Evolutionary conservation across 2,888 invertebrate species (phyloP).

Genomic region (Ditula angustiorana): DNA sequence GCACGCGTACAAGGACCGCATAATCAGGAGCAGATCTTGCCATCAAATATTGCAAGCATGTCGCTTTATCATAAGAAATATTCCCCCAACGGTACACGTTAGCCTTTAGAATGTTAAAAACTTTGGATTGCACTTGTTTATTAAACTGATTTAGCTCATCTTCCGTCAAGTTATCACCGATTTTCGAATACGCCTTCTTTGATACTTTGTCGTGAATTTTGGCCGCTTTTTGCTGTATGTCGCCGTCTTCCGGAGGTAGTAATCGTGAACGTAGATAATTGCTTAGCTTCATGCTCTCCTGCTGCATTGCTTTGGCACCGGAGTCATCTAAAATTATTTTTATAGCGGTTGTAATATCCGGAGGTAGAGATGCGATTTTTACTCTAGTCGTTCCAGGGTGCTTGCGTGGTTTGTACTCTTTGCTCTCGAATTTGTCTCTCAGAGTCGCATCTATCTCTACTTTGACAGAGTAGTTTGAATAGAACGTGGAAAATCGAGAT

Average conservation of each 20-base stretch:
- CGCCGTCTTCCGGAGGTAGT: conserved; percentile 87
- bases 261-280: conserved; percentile 87
- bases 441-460: conserved; percentile 82
- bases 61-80: conserved; percentile 88
- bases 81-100: conserved; percentile 91
- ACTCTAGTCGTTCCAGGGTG: conserved; percentile 90
- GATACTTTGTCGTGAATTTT: conserved; percentile 71
- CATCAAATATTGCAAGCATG: conserved; percentile 89
- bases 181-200: conserved; percentile 59
- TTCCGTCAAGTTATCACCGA: conserved; percentile 53
- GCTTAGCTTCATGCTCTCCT: conserved; percentile 82
- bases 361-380: conserved; percentile 84
- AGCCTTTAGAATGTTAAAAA: conserved; percentile 84
- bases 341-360: conserved; percentile 85
- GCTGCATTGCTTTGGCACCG: conserved; percentile 82
- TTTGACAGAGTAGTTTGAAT: conserved; percentile 64
- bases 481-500: conserved; percentile 53
- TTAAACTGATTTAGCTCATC: conserved; percentile 73
- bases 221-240: conserved; percentile 75
- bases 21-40: conserved; percentile 91
- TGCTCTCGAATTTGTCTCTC: conserved; percentile 77
- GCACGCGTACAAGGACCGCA: conserved; percentile 88
- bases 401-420: conserved; percentile 86
- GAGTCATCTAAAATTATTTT: conserved; percentile 83
- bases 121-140: conserved; percentile 80